Base-by-base conservation (phyloP, 2,888 invertebrate species). In the Volucella bombylans region DNA sequence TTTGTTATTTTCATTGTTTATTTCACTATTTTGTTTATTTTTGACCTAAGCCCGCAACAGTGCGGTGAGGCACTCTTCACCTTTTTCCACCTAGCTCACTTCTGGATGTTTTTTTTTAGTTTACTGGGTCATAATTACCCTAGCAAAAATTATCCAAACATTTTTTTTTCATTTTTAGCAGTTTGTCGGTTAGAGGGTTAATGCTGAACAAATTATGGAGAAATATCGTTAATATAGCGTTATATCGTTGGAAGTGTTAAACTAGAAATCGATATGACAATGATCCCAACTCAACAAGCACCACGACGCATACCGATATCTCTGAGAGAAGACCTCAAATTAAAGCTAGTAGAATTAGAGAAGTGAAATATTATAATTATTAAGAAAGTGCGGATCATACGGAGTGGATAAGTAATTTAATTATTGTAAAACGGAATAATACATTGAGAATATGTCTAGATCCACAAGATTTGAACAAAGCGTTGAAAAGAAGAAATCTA, bases 391-490 rank as follows among this genome's bases (percentile, higher is more conserved):
- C 41, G 18, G n/a, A n/a, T 31, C 81, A 57, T 41, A 71, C 71
- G 11, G 50, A 47, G 14, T 74, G 69, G 74, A 57, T 74, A 14
- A 74, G 68, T 31, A 76, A 81, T 47, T 31, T 57, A 10, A 12
- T 76, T n/a, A 12, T 80, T 47, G 62, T 74, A 2, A 68, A 65
- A 68, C 45, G 74, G 64, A 65, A 71, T 15, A 39, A 38, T 38
- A 67, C 72, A 52, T 39, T 61, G 11, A 39, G 67, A 39, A 57
- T 72, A 15, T 71, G 64, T 31, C 47, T 82, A 14, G 68, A 81
- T 59, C 64, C 76, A n/a, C 39, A 18, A 57, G 49, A 69, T 6
- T 23, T 83, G 10, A 83, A 78, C 38, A 62, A 68, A 45, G 64
- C 68, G 2, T 8, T 83, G 11, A 77, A 73, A 57, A 31, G 72